A percentile compares a stretch with the other conserved stretches of the same genome.
phyloP scores from a whole-genome alignment of 2,113 vertebrate genomes.

The Macrotis lagotis region DNA sequence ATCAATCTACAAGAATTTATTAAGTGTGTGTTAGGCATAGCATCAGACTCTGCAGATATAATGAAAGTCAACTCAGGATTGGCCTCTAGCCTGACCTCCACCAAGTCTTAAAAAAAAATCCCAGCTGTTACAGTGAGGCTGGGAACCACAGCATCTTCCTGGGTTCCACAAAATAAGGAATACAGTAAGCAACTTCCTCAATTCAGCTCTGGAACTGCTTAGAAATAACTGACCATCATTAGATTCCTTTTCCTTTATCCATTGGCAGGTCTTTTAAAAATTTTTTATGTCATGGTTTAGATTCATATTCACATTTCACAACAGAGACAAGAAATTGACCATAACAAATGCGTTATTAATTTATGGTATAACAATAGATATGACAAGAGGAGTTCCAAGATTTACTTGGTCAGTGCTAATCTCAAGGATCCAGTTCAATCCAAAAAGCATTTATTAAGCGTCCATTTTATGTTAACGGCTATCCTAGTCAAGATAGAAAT shows the following conservation, averaged over 20 bases:
- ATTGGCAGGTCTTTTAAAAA: background rate
- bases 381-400: background rate
- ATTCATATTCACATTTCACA: background rate
- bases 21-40: background rate
- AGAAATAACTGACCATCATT: background rate
- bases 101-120: constrained; percentile 6
- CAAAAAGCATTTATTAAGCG: background rate
- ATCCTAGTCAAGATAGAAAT: background rate
- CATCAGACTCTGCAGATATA: background rate
- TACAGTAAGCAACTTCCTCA: background rate
- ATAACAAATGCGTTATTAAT: background rate
- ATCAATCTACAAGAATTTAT: background rate
- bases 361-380: background rate
- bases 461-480: background rate
- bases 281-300: background rate
- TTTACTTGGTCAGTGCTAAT: background rate
- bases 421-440: background rate
- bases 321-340: background rate
- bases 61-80: background rate
- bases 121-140: background rate
- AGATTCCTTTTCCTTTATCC: background rate
- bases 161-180: background rate
- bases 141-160: background rate
- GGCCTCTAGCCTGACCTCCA: background rate
- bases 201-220: background rate